A percentile compares a stretch with the other conserved stretches of the same genome.
Conservation (phyloP, 2,888 invertebrate genomes). For the Muschampia plurimacula region DNA sequence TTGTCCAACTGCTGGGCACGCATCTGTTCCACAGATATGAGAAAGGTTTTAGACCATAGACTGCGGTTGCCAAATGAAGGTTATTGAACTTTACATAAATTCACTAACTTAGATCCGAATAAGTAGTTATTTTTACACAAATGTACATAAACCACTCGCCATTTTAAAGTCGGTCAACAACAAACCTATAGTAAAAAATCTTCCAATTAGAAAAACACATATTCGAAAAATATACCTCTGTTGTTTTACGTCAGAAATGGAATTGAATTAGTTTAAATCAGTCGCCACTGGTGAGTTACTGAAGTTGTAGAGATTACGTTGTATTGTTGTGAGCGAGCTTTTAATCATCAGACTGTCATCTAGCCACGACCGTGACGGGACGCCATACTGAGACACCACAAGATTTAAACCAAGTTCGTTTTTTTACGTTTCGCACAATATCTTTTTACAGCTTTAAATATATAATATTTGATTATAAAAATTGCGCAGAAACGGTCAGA, state of each 20-base stretch:
- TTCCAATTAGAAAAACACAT: too few species aligned
- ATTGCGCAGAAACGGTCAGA: neutral
- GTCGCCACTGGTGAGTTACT: neutral
- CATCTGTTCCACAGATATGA: too few species aligned
- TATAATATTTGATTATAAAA: neutral
- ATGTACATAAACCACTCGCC: too few species aligned
- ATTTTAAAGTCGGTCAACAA: too few species aligned
- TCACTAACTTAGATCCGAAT: too few species aligned
- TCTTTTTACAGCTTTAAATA: neutral
- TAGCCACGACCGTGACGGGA: constrained; percentile 3
- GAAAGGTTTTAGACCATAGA: too few species aligned
- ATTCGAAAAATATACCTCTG: neutral
- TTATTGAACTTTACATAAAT: too few species aligned
- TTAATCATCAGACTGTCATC: constrained; percentile 11
- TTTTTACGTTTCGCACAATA: neutral
- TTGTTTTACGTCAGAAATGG: neutral
- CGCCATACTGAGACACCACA: constrained; percentile 3
- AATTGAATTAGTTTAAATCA: neutral
- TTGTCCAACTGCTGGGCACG: too few species aligned
- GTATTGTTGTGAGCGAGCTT: neutral
- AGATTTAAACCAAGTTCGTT: constrained; percentile 6
- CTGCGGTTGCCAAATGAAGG: too few species aligned
- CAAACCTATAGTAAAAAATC: too few species aligned
- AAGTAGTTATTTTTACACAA: too few species aligned
- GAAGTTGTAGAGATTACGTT: neutral